These are phyloP conservation scores for Patiria pectinifera DNA, from an alignment of 53 echinoderm and acorn worm species.

Conservation along the genomic window DNA sequence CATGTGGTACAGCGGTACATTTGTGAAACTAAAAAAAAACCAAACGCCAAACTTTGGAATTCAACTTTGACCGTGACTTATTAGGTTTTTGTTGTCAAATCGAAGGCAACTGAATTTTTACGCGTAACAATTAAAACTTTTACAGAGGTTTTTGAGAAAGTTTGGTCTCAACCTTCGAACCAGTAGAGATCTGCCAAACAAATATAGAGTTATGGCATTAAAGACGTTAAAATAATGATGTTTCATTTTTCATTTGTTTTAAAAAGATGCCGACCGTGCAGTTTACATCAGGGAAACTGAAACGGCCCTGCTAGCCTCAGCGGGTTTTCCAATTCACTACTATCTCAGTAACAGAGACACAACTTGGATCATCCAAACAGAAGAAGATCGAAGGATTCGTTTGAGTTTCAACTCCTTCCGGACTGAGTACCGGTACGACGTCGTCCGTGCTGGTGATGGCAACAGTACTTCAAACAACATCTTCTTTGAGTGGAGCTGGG, in stretches of 20 bases:
- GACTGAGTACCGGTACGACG: not conserved
- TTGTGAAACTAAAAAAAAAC: too few relatives aligned
- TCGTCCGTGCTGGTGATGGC: not conserved
- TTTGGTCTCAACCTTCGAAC: too few relatives aligned
- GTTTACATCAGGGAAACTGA: not conserved
- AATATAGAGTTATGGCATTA: not conserved
- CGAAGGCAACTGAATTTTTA: too few relatives aligned
- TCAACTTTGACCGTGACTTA: too few relatives aligned
- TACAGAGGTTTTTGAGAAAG: too few relatives aligned
- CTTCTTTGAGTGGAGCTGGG: conserved; percentile 1
- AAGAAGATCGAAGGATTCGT: not conserved
- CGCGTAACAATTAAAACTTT: too few relatives aligned
- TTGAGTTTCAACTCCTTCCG: not conserved
- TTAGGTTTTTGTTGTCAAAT: too few relatives aligned
- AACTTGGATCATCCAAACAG: not conserved
- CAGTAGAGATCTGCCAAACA: too few relatives aligned
- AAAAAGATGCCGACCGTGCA: not conserved
- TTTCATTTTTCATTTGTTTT: not conserved
- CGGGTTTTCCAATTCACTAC: not conserved
- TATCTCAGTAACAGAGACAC: not conserved
- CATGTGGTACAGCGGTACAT: too few relatives aligned
- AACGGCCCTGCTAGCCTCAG: not conserved
- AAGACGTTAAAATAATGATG: not conserved
- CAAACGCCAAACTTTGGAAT: not conserved
- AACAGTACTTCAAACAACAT: not conserved